Conservation (phyloP, 1,140 invertebrate genomes). For the Metaphire vulgaris region DNA sequence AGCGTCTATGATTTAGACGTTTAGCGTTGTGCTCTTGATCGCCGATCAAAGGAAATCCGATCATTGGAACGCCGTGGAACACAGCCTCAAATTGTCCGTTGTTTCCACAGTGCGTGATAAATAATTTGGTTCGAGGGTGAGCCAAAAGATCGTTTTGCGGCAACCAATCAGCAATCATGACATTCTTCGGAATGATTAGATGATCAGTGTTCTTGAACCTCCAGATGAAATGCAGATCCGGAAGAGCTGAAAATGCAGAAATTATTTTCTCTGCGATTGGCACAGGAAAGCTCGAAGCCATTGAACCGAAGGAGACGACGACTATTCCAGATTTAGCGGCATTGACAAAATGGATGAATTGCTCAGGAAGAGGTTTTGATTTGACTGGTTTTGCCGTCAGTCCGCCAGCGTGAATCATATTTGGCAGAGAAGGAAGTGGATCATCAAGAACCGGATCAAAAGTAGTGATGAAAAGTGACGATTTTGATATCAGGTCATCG, state of each 20-base stretch:
- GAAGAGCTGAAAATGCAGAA: neutral
- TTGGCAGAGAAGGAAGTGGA: neutral
- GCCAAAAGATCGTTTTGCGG: constrained; percentile 73
- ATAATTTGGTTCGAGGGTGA: constrained; percentile 53
- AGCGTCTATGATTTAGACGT: constrained; percentile 41
- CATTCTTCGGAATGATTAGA: neutral
- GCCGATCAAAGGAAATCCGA: constrained; percentile 36
- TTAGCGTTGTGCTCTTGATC: constrained; percentile 43
- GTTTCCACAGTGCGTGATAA: constrained; percentile 68
- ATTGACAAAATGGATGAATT: neutral
- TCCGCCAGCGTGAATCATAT: constrained; percentile 9
- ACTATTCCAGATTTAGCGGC: neutral
- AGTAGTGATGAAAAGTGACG: neutral
- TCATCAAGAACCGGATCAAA: constrained; percentile 3
- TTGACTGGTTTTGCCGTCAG: constrained; percentile 2
- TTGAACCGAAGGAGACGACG: neutral
- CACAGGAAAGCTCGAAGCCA: neutral
- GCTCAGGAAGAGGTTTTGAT: neutral
- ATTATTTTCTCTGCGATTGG: neutral
- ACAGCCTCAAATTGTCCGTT: constrained; percentile 67
- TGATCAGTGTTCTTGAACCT: neutral
- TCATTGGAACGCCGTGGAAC: constrained; percentile 56
- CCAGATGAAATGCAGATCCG: neutral
- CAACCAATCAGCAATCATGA: constrained; percentile 53
- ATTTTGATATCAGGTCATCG: neutral